Evolutionary conservation across 2,797 vertebrate species (phyloP).

Genomic region (Spinus pinus): DNA sequence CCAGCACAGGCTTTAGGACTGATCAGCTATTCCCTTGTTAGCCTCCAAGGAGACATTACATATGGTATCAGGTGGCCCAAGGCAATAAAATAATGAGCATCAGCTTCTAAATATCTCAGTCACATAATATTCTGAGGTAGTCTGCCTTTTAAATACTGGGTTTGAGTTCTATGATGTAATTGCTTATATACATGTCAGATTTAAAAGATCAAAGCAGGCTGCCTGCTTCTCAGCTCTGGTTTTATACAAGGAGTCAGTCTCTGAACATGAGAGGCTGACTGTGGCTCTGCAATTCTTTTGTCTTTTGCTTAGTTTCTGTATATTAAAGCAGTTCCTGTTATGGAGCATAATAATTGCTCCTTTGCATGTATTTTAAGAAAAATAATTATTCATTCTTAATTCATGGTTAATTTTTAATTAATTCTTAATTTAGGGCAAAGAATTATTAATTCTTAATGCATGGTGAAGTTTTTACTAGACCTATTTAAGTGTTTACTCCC

Average conservation of each 20-base stretch:
- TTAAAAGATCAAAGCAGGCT: neutral
- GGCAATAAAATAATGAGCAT: neutral
- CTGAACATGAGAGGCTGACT: neutral
- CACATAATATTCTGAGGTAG: neutral
- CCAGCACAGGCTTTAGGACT: neutral
- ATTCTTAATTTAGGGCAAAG: neutral
- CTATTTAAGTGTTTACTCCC: neutral
- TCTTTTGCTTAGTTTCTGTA: neutral
- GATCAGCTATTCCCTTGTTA: neutral
- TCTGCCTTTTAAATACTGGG: neutral
- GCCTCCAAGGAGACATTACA: neutral
- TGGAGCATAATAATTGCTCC: neutral
- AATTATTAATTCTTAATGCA: neutral
- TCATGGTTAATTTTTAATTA: neutral
- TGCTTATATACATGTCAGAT: neutral
- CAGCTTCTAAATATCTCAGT: neutral
- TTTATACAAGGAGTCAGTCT: neutral
- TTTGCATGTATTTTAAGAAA: neutral
- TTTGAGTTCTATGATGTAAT: neutral
- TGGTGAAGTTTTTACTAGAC: neutral
- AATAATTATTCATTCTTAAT: neutral
- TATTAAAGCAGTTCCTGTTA: neutral
- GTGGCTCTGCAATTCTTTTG: neutral
- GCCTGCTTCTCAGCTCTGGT: neutral
- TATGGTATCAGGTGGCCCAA: neutral